Percentiles rank a stretch among this genome's conserved stretches.
These are phyloP conservation scores for Formicarius rufipectus DNA, from an alignment of 2,113 vertebrate genomes.

Conservation along the genomic window DNA sequence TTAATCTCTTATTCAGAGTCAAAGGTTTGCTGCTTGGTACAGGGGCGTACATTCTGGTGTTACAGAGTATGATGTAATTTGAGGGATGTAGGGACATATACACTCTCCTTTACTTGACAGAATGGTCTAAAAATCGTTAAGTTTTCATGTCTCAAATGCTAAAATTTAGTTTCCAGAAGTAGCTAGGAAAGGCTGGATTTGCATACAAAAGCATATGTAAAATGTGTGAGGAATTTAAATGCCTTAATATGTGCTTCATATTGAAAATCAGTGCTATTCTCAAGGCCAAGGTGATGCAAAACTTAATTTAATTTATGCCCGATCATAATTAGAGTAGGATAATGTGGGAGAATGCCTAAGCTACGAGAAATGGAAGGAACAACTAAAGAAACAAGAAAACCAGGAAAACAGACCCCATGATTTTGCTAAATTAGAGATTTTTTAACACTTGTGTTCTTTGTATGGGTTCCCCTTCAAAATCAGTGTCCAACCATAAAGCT, in stretches of 20 bases:
- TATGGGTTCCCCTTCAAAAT: too few relatives aligned
- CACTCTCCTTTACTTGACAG: background rate
- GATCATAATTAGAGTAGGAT: background rate
- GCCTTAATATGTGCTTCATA: background rate
- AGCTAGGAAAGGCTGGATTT: background rate
- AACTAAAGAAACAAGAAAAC: too few relatives aligned
- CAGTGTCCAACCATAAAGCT: too few relatives aligned
- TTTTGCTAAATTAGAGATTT: too few relatives aligned
- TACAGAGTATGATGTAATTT: background rate
- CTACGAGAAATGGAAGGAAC: too few relatives aligned
- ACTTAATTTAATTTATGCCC: background rate
- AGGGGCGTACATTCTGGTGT: background rate
- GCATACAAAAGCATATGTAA: background rate
- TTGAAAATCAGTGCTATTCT: background rate
- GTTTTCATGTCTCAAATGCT: background rate
- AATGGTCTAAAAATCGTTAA: background rate
- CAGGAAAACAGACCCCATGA: too few relatives aligned
- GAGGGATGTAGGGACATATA: background rate
- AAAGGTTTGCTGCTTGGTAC: background rate
- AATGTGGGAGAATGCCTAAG: too few relatives aligned
- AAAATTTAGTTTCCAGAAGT: background rate
- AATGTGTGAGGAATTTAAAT: background rate
- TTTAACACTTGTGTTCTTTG: too few relatives aligned
- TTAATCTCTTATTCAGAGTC: background rate
- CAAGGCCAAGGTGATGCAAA: background rate